Evolutionary conservation across 2,113 vertebrate species (phyloP).

Genomic region (Apeltes quadracus): DNA sequence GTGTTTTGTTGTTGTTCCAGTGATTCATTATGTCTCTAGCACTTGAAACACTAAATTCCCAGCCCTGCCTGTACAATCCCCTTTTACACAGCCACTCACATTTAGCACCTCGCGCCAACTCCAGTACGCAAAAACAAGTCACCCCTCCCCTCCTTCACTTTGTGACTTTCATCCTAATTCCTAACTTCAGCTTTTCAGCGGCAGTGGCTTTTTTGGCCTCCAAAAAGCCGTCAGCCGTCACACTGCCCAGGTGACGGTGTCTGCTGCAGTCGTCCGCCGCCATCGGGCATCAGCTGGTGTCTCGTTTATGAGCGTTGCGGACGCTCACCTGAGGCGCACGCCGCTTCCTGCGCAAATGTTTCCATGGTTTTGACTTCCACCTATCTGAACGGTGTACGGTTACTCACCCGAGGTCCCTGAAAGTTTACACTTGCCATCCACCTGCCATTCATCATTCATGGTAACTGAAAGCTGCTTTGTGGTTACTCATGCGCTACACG

Average conservation of each 20-base stretch:
- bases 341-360: too few species aligned
- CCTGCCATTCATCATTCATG: constrained; percentile 19
- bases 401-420: neutral
- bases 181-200: constrained; percentile 34
- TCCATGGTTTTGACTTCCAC: too few species aligned
- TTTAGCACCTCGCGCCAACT: constrained; percentile 5
- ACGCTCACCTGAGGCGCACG: too few species aligned
- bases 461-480: constrained; percentile 17
- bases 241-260: constrained; percentile 36
- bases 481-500: neutral
- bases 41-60: neutral
- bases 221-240: constrained; percentile 59
- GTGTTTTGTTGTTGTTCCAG: constrained; percentile 7
- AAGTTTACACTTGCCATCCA: neutral
- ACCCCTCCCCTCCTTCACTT: constrained; percentile 19
- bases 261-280: constrained; percentile 54
- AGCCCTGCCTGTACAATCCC: neutral
- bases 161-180: constrained; percentile 55
- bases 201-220: constrained; percentile 44
- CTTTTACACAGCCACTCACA: constrained; percentile 4
- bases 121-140: constrained; percentile 44
- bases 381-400: neutral
- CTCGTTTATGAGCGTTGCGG: too few species aligned
- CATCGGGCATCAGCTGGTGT: too few species aligned
- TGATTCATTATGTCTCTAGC: constrained; percentile 7